phyloP scores from a whole-genome alignment of 1,140 invertebrate genomes.

The Drosophila pseudoobscura region DNA sequence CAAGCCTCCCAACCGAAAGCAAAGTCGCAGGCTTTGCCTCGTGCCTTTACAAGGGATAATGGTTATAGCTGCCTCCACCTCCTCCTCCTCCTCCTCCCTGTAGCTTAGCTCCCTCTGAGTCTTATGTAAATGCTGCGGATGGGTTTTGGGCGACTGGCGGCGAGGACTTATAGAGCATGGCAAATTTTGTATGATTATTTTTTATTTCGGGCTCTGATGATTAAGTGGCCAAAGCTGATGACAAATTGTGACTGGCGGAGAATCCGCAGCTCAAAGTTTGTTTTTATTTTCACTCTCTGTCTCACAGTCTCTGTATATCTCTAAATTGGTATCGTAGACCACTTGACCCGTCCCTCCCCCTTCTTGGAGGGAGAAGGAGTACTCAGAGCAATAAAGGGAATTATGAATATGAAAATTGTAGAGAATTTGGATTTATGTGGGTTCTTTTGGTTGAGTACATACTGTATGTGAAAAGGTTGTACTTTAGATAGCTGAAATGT shows the following conservation, averaged over 20 bases:
- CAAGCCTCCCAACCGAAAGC: conserved; percentile 39
- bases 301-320: conserved; percentile 9
- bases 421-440: conserved; percentile 11
- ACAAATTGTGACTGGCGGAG: conserved; percentile 62
- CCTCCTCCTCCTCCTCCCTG: neutral
- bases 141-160: neutral
- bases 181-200: conserved; percentile 51
- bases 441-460: neutral
- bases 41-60: conserved; percentile 63
- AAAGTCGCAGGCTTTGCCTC: conserved; percentile 18
- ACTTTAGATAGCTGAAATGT: too few relatives aligned
- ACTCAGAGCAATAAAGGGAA: conserved; percentile 54
- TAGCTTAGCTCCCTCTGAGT: conserved; percentile 1
- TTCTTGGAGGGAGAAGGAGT: conserved; percentile 9
- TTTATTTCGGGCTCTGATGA: conserved; percentile 30
- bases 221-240: conserved; percentile 74
- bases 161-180: conserved; percentile 65
- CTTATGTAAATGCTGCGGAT: conserved; percentile 61
- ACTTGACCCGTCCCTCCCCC: conserved; percentile 55
- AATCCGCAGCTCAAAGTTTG: conserved; percentile 21
- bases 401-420: conserved; percentile 42
- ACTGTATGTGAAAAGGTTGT: too few relatives aligned
- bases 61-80: conserved; percentile 16
- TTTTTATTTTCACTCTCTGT: conserved; percentile 6
- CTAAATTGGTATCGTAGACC: conserved; percentile 72